Evolutionary conservation across 1,140 invertebrate species (phyloP).

Genomic region (Coenobita brevimanus): DNA sequence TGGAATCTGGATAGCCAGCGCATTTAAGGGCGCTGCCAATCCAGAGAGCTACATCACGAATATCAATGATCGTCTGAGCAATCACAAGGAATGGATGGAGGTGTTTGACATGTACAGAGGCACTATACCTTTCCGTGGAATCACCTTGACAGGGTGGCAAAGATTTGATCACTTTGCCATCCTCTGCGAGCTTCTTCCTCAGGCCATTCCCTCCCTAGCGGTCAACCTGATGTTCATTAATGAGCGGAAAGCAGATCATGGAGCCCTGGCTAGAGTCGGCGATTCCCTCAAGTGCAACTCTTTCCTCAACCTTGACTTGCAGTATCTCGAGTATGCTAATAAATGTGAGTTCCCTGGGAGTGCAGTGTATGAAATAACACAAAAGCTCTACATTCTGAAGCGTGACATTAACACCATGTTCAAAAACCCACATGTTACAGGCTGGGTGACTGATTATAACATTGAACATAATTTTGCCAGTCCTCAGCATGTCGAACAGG

Average conservation of each 20-base stretch:
- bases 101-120: conserved; percentile 72
- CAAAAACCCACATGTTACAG: conserved; percentile 71
- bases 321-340: conserved; percentile 69
- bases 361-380: conserved; percentile 77
- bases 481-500: conserved; percentile 82
- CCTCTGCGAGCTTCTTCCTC: conserved; percentile 91
- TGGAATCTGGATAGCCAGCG: conserved; percentile 91
- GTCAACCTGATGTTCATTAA: conserved; percentile 78
- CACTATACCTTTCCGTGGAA: conserved; percentile 77
- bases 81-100: conserved; percentile 75
- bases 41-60: conserved; percentile 74
- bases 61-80: conserved; percentile 75
- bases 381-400: conserved; percentile 75
- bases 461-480: conserved; percentile 83
- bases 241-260: conserved; percentile 79
- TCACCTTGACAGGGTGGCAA: conserved; percentile 78
- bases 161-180: conserved; percentile 94
- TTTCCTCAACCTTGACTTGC: conserved; percentile 73
- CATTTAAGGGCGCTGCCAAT: conserved; percentile 84
- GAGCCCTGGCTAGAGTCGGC: conserved; percentile 76
- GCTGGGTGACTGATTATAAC: conserved; percentile 88
- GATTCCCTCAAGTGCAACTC: conserved; percentile 78
- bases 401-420: conserved; percentile 71
- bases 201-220: conserved; percentile 85
- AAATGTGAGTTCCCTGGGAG: conserved; percentile 77